Conservation (phyloP, 2,888 invertebrate species). For the Xanthia togata region DNA sequence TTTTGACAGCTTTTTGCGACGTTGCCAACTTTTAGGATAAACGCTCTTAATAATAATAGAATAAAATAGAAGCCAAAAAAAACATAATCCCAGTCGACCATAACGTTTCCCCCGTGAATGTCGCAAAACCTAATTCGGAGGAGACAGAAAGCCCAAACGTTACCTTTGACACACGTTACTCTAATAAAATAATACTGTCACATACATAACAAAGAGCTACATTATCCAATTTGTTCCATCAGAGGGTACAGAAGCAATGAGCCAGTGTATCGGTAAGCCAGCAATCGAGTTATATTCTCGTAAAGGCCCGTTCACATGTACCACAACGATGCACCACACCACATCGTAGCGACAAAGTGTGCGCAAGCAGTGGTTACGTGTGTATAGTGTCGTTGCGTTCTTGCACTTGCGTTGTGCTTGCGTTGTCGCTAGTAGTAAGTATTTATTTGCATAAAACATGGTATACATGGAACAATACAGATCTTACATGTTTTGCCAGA, state of each 20-base stretch:
- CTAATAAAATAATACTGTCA: slow-evolving; percentile 63
- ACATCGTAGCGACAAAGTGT: background rate
- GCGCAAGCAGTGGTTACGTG: background rate
- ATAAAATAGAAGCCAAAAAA: background rate
- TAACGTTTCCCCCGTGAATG: slow-evolving; percentile 13
- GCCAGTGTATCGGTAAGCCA: slow-evolving; percentile 77
- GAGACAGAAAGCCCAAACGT: slow-evolving; percentile 24
- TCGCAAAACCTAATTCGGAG: slow-evolving; percentile 48
- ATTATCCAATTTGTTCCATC: slow-evolving; percentile 80
- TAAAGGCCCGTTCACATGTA: background rate
- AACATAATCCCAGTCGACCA: background rate
- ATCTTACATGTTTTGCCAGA: too few relatives aligned
- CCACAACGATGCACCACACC: background rate
- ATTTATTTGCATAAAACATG: too few relatives aligned
- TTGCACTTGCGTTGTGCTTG: background rate
- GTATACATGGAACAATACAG: too few relatives aligned
- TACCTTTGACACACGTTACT: slow-evolving; percentile 55
- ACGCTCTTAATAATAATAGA: too few relatives aligned
- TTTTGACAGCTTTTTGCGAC: too few relatives aligned
- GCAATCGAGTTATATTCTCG: slow-evolving; percentile 68
- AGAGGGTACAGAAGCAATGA: slow-evolving; percentile 78
- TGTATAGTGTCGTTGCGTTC: background rate
- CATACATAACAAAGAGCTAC: slow-evolving; percentile 64
- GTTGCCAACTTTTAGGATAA: too few relatives aligned
- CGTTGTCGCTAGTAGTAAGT: background rate